Evolutionary conservation across 2,113 vertebrate species (phyloP), one percentile per base, ranked within the genome.

Genomic region (Coracopsis vasa): DNA sequence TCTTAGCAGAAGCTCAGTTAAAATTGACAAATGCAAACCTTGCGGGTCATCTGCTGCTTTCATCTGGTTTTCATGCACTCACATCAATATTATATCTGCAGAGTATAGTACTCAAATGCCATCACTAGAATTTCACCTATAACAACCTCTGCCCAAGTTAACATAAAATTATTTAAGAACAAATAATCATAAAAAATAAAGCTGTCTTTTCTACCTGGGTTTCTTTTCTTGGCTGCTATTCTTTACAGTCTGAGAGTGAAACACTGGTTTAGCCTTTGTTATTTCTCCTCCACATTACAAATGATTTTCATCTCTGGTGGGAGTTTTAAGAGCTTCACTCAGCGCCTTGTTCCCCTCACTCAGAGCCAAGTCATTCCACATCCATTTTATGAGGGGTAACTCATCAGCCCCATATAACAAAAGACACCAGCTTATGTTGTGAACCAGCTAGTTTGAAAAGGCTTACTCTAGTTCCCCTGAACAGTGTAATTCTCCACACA

Each of bases 401-500:
- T 78, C 47, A 33, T 16, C 39, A 80, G 8, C 28, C 27, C 27
- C 24, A 5, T 13, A 3, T 28, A 51, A 65, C 13, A 29, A 23
- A 33, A 60, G 19, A 79, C 23, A 80, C 6, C 35, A 66, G 25
- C 7, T 56, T 60, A 39, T 51, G 33, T 17, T 42, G 39, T 29
- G 61, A 79, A 54, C 3, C 9, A 69, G 24, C 4, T 65, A 20
- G 23, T 44, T 69, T 54, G 29, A 77, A 90, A 93, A 88, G 7
- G 13, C 24, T 64, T 20, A 1, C 0, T 1, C 4, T 16, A 17
- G 4, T 11, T 80, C 29, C 24, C 41, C 35, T 44, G 31, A n/a
- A 56, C 44, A 44, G 6, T 33, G 29, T 4, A n/a, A 54, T 60
- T 48, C 39, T 67, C 66, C 11, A 23, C 4, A 16, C 0, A 28